These are phyloP conservation scores for Globodera ellingtonae DNA, from an alignment of 1,140 invertebrate species.

Conservation along the genomic window DNA sequence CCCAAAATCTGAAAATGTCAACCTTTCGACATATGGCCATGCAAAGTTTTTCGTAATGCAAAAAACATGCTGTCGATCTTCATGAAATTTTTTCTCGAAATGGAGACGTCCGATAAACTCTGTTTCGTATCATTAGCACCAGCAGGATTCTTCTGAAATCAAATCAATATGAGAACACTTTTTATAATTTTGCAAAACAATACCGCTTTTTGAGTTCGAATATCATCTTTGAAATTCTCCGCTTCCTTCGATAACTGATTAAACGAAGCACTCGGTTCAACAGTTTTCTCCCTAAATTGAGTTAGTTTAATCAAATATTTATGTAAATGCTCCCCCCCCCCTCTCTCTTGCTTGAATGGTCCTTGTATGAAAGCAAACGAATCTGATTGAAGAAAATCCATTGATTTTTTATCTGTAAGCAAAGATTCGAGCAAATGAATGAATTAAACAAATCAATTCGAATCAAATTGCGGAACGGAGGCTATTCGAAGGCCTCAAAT, in stretches of 20 bases:
- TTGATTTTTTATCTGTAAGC: neutral
- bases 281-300: neutral
- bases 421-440: no score
- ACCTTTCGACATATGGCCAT: constrained; percentile 92
- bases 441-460: no score
- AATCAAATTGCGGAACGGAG: no score
- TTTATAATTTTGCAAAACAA: neutral
- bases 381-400: constrained; percentile 19
- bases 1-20: neutral
- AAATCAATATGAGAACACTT: neutral
- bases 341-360: constrained; percentile 1
- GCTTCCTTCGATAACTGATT: constrained; percentile 26
- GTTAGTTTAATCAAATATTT: neutral
- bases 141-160: neutral
- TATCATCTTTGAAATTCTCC: constrained; percentile 11
- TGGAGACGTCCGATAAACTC: constrained; percentile 71
- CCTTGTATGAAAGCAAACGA: constrained; percentile 26
- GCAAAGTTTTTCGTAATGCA: constrained; percentile 87
- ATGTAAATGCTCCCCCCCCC: neutral
- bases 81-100: constrained; percentile 87
- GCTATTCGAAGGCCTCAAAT: no score
- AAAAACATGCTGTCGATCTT: constrained; percentile 94
- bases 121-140: neutral
- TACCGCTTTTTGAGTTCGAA: constrained; percentile 12
- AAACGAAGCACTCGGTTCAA: neutral